phyloP scores from a whole-genome alignment of 2,888 invertebrate genomes.

The Eupelmus urozonus region DNA sequence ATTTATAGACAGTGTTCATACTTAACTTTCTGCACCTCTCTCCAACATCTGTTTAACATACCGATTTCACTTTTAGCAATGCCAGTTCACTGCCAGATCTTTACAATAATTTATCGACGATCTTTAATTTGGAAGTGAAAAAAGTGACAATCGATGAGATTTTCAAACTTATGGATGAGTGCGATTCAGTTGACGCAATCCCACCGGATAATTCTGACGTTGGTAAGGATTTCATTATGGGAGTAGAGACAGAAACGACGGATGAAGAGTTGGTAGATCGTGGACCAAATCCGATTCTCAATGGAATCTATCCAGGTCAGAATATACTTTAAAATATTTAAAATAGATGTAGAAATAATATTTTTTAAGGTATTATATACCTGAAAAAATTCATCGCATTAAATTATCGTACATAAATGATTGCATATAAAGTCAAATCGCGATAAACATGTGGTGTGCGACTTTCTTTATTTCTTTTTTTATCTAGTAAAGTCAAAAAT shows the following conservation, averaged over 20 bases:
- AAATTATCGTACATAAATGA: too few relatives aligned
- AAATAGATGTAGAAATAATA: too few relatives aligned
- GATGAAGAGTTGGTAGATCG: neutral
- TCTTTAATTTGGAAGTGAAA: neutral
- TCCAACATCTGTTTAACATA: too few relatives aligned
- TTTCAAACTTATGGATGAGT: neutral
- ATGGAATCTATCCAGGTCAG: conserved; percentile 20
- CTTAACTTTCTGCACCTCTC: too few relatives aligned
- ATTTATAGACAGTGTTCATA: too few relatives aligned
- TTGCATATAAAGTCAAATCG: neutral
- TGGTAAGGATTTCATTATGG: neutral
- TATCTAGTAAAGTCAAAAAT: too few relatives aligned
- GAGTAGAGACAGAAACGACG: too few relatives aligned
- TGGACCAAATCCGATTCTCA: neutral
- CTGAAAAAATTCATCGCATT: too few relatives aligned
- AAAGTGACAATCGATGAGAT: neutral
- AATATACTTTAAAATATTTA: neutral
- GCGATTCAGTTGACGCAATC: neutral
- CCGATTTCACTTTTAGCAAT: conserved; percentile 79
- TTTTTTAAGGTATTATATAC: too few relatives aligned
- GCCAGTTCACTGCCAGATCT: conserved; percentile 83
- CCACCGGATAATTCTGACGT: neutral
- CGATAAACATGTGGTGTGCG: neutral
- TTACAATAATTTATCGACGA: conserved; percentile 80
- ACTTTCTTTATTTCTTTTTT: too few relatives aligned